Evolutionary conservation across 92 coral and sea anemone genomes (phyloP).

Genomic region (Porites cylindrica): DNA sequence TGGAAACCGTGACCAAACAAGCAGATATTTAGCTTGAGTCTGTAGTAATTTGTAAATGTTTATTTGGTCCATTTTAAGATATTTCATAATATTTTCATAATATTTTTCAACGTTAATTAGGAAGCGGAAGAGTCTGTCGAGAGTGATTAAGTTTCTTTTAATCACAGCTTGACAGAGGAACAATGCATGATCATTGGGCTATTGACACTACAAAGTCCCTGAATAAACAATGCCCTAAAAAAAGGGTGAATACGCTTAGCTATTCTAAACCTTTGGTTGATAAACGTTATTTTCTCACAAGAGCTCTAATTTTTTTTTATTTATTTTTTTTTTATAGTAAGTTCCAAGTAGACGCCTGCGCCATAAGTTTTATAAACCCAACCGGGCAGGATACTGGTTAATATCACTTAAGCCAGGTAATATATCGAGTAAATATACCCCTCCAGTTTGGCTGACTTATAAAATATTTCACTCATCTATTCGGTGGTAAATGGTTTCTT

Average conservation of each 20-base stretch:
- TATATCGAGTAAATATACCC: constrained; percentile 21
- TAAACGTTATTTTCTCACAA: background rate
- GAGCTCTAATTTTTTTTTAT: background rate
- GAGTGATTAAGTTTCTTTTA: constrained; percentile 23
- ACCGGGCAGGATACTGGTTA: constrained; percentile 9
- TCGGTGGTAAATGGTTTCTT: background rate
- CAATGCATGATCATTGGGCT: background rate
- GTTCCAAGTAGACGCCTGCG: background rate
- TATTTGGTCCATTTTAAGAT: background rate
- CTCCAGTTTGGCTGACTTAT: background rate
- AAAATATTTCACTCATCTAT: background rate
- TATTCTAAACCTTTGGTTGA: background rate
- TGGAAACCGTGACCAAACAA: background rate
- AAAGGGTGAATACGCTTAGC: background rate
- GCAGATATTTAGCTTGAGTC: background rate
- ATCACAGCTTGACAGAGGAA: constrained; percentile 26
- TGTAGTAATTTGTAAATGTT: too few relatives aligned
- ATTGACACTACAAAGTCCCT: constrained; percentile 20
- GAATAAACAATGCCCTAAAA: background rate
- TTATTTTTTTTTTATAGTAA: too few relatives aligned
- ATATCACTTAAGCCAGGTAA: constrained; percentile 31
- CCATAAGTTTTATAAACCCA: too few relatives aligned
- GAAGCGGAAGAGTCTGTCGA: constrained; percentile 21
- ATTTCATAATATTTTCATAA: too few relatives aligned
- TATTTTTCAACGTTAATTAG: background rate